Base-by-base conservation (phyloP, 2,888 invertebrate genomes). In the Frankliniella intonsa region DNA sequence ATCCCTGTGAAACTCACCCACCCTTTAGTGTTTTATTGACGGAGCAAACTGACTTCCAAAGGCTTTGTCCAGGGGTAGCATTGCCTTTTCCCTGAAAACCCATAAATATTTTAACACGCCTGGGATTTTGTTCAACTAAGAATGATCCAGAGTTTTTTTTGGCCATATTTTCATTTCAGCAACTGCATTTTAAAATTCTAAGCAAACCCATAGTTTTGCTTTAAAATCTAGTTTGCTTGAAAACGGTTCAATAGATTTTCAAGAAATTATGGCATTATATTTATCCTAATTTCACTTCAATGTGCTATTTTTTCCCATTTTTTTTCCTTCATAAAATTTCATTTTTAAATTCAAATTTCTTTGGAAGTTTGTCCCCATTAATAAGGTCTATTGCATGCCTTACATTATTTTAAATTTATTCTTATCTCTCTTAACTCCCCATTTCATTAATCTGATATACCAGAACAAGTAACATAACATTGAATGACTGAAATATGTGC, bases 301-400 rank as follows among this genome's bases (percentile, higher is more conserved):
- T 9, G 11, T 22, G 12, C 50, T 83, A 51, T 83, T 38, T 82
- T 82, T 83, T 84, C 49, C 83, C 49, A 80, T 80, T n/a, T 80
- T 19, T 81, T 22, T 82, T 17, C 19, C 55, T 80, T 62, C 50
- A 55, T 49, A 80, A 79, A 50, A 10, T 7, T 51, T 1, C 8
- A 50, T 22, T 38, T 51, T 11, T 11, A 49, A 80, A 80, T 27
- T 38, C 51, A 11, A 49, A 9, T 14, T 55, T 55, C 55, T 25
- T 76, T 76, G 22, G 5, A 14, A 55, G 14, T 55, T 55, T 55
- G 17, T 55, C 14, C 19, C 14, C 14, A 19, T 55, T 55, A 14
- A 5, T 10, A 12, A 76, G 25, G 12, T 76, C 22, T 22, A 9
- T 12, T 76, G 69, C 69, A 76, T 76, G 69, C 69, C 25, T 76